Evolutionary conservation across 2,797 vertebrate genomes (phyloP).

Genomic region (Stomatorhinus walkeri): DNA sequence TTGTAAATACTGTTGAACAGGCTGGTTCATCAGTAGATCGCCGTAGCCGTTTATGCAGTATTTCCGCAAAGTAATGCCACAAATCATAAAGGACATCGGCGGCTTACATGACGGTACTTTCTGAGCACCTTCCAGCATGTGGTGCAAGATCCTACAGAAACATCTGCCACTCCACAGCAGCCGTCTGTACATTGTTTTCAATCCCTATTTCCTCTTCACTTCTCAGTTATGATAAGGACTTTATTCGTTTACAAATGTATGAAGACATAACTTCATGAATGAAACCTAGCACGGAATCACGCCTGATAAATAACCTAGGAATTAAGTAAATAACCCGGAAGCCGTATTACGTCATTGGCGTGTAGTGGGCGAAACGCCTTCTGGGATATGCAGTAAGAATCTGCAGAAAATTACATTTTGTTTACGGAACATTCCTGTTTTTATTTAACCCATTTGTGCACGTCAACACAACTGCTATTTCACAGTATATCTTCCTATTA

Average conservation of each 20-base stretch:
- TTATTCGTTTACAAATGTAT: background rate
- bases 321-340: background rate
- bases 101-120: background rate
- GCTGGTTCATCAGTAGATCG: conserved; percentile 55
- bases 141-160: background rate
- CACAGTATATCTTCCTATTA: background rate
- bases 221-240: background rate
- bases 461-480: background rate
- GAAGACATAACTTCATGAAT: background rate
- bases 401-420: background rate
- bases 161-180: background rate
- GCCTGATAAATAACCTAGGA: background rate
- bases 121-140: background rate
- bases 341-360: background rate
- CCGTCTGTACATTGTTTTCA: conserved; percentile 8
- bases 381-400: background rate
- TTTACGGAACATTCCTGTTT: background rate
- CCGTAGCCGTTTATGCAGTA: conserved; percentile 33
- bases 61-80: conserved; percentile 31
- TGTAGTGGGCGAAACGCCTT: background rate
- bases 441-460: background rate
- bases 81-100: background rate
- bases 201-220: background rate
- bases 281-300: background rate
- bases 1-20: conserved; percentile 64